phyloP scores from a whole-genome alignment of 1,140 invertebrate genomes.

The Apis florea region DNA sequence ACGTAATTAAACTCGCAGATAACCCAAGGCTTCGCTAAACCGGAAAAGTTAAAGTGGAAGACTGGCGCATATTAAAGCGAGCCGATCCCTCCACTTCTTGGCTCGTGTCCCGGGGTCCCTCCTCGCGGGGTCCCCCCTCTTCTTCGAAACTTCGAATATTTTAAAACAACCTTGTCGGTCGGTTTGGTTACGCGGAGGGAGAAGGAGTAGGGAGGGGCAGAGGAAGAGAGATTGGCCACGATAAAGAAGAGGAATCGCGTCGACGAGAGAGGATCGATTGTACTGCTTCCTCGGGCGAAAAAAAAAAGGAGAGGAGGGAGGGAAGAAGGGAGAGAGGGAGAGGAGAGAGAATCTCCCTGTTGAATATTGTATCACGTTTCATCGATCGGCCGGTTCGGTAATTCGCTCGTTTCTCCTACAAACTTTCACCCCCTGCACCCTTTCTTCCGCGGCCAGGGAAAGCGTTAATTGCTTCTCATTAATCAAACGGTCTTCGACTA shows the following conservation, averaged over 20 bases:
- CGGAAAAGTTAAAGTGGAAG: constrained; percentile 75
- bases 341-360: constrained; percentile 1
- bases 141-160: constrained; percentile 56
- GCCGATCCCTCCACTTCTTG: constrained; percentile 45
- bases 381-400: constrained; percentile 27
- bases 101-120: constrained; percentile 17
- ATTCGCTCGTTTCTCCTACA: neutral
- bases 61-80: constrained; percentile 70
- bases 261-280: constrained; percentile 5
- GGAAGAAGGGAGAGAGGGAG: neutral
- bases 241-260: constrained; percentile 16
- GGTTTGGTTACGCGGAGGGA: constrained; percentile 8
- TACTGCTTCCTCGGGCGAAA: constrained; percentile 12
- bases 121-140: neutral
- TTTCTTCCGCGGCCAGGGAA: neutral
- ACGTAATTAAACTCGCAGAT: constrained; percentile 77
- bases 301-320: neutral
- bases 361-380: constrained; percentile 31
- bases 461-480: constrained; percentile 45
- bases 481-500: constrained; percentile 43
- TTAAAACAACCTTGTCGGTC: constrained; percentile 57
- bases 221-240: neutral
- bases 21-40: constrained; percentile 70
- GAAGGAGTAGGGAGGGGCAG: neutral
- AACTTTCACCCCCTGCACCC: too few species aligned